phyloP scores from a whole-genome alignment of 2,797 vertebrate genomes.

The Molossus molossus region DNA sequence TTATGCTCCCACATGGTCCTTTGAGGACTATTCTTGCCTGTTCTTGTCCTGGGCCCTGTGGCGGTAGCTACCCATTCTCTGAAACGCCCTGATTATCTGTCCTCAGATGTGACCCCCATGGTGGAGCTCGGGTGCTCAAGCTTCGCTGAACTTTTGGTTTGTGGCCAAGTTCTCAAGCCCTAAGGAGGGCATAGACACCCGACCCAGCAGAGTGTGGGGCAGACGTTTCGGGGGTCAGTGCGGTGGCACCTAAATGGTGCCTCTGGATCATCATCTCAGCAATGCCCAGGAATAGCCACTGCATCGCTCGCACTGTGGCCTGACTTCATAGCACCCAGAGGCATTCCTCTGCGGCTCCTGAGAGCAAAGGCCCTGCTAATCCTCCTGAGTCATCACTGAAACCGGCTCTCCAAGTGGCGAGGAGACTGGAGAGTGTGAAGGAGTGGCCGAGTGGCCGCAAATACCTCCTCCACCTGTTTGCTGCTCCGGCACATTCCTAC shows the following conservation, averaged over 20 bases:
- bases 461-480: conserved; percentile 2
- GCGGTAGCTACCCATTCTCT: neutral
- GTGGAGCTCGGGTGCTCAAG: neutral
- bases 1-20: neutral
- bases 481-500: neutral
- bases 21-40: neutral
- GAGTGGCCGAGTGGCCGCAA: neutral
- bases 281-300: neutral
- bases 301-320: neutral
- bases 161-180: neutral
- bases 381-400: conserved; percentile 63
- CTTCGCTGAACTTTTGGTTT: neutral
- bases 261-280: neutral
- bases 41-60: neutral
- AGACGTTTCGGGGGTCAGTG: neutral
- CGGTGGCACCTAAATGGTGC: neutral
- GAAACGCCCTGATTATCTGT: neutral
- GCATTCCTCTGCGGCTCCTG: conserved; percentile 28
- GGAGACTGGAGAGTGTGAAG: neutral
- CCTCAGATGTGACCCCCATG: neutral
- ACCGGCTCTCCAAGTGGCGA: neutral
- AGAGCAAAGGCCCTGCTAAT: conserved; percentile 20
- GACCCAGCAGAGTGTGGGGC: fast-evolving
- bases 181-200: fast-evolving
- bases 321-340: neutral